phyloP scores from a whole-genome alignment of 2,113 vertebrate genomes.

The Uropsilus gracilis region DNA sequence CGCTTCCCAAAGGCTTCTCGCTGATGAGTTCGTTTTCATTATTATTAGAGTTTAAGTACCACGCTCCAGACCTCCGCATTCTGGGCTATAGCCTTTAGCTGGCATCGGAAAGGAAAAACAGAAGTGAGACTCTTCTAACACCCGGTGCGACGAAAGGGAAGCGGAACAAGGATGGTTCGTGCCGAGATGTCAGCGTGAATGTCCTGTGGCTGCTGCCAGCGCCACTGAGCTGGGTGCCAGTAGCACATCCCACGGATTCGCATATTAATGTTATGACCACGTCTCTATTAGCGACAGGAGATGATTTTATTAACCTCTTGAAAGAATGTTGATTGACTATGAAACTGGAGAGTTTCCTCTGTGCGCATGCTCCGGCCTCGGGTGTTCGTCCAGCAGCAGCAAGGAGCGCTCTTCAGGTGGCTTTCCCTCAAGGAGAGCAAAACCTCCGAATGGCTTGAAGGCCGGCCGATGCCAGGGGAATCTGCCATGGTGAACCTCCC shows the following conservation, averaged over 20 bases:
- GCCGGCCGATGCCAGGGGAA: too few species aligned
- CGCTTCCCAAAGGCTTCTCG: conserved; percentile 48
- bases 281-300: not conserved
- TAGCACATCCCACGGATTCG: not conserved
- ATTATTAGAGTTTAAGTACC: conserved; percentile 67
- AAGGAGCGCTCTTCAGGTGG: not conserved
- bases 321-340: conserved; percentile 20
- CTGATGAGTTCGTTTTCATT: conserved; percentile 58
- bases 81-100: conserved; percentile 45
- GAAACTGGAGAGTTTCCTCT: conserved; percentile 22
- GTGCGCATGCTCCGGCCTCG: not conserved
- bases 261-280: not conserved
- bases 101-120: conserved; percentile 18
- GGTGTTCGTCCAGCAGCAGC: not conserved
- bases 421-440: not conserved
- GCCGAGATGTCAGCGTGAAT: not conserved
- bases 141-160: conserved; percentile 22
- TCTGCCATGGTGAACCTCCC: not conserved
- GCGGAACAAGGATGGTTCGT: conserved; percentile 2
- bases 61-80: conserved; percentile 26
- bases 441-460: not conserved
- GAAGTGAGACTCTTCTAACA: not conserved
- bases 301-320: conserved; percentile 8
- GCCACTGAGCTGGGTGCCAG: not conserved
- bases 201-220: not conserved